These are phyloP conservation scores for Rutilus rutilus DNA, from an alignment of 2,113 vertebrate genomes.

Conservation along the genomic window DNA sequence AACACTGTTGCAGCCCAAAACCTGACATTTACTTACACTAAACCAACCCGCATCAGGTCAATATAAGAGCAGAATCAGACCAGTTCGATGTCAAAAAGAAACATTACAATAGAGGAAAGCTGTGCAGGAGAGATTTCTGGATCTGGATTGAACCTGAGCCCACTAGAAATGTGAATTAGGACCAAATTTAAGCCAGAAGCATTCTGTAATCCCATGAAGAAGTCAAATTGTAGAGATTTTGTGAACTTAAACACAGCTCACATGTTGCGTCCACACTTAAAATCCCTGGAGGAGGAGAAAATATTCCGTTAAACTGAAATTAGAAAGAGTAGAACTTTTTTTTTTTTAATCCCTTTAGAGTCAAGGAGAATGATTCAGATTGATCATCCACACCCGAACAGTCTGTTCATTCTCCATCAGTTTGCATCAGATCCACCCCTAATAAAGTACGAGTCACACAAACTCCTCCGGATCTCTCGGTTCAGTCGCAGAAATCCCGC, in stretches of 20 bases:
- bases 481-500: not conserved
- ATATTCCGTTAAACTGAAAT: not conserved
- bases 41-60: not conserved
- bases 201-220: not conserved
- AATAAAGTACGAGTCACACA: not conserved
- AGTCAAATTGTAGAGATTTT: not conserved
- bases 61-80: not conserved
- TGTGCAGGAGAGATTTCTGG: not conserved
- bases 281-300: not conserved
- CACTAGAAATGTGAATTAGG: not conserved
- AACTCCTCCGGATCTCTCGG: too few species aligned
- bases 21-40: not conserved
- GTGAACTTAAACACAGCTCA: constrained; percentile 3
- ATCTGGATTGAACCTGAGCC: not conserved
- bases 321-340: too few species aligned
- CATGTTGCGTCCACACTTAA: not conserved
- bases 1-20: not conserved
- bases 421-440: not conserved
- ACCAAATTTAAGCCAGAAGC: not conserved
- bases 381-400: constrained; percentile 20
- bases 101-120: not conserved
- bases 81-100: not conserved
- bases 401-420: not conserved
- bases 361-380: not conserved
- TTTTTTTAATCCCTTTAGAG: not conserved